Conservation (phyloP, 1,140 invertebrate species). For the Heterodera schachtii region DNA sequence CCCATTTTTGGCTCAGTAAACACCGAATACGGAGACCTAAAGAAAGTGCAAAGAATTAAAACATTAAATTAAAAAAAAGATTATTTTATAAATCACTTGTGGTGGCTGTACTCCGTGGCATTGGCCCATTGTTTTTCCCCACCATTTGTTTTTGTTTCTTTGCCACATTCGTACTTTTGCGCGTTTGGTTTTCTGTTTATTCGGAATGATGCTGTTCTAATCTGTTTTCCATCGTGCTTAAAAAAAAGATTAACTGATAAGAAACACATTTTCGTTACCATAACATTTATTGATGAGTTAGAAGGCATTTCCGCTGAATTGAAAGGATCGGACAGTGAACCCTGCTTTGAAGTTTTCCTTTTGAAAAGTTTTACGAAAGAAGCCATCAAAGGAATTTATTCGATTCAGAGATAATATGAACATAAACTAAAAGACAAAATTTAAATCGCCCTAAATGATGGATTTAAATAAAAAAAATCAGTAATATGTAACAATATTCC, state of each 20-base stretch:
- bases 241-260: background rate
- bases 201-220: constrained; percentile 1
- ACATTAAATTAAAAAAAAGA: too few species aligned
- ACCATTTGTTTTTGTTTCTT: background rate
- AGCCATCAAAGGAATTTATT: background rate
- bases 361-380: constrained; percentile 6
- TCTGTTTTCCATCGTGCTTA: background rate
- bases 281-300: background rate
- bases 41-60: background rate
- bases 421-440: too few species aligned
- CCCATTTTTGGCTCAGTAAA: background rate
- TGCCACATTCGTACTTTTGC: background rate
- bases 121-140: background rate
- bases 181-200: background rate
- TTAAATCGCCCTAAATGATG: too few species aligned
- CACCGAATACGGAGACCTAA: background rate
- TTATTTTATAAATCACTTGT: background rate
- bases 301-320: background rate
- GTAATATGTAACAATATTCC: too few species aligned
- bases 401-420: too few species aligned
- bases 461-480: too few species aligned
- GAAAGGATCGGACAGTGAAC: background rate
- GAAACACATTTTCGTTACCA: background rate
- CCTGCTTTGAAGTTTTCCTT: background rate
- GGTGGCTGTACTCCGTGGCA: background rate